Evolutionary conservation across 2,888 invertebrate genomes (phyloP), one percentile per base, ranked within the genome.

Genomic region (Dasysyrphus albostriatus): DNA sequence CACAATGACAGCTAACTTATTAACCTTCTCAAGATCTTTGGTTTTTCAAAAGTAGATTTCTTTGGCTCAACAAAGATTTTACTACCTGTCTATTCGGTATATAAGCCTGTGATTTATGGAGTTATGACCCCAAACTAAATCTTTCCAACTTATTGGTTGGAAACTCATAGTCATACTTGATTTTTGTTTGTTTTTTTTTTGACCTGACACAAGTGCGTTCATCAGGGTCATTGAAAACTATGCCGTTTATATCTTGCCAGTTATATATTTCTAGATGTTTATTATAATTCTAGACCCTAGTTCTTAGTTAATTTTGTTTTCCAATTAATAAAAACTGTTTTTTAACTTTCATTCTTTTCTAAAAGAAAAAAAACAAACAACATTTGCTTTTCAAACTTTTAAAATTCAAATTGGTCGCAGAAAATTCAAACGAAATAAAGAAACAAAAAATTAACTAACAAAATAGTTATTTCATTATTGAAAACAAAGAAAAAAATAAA

Each of bases 361-460:
- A 9, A 44, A n/a, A 39, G 8, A 24, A 24, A 24, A 24, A 24
- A 1, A 24, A 24, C 3, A 24, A 14, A 16, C n/a, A 24, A 34
- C n/a, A 9, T 34, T 39, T n/a, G 12, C 16, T 5, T 34, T 58
- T 19, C 7, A 8, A 37, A 58, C 58, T 58, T 29, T 63, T 10
- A n/a, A 29, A 44, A 32, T 65, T 76, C 61, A 44, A 58, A 76
- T 69, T 67, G 58, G 61, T 79, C 83, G 70, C 83, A 80, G 70
- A 72, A 76, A 76, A 73, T 72, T 80, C n/a, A 51, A 80, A 72
- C 61, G 56, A 83, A 61, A 51, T 63, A 59, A 54, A n/a, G 42
- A 24, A 42, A 24, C 6, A 3, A 65, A 44, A 44, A 3, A 24
- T 3, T 14, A 42, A 44, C 2, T n/a, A n/a, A n/a, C 44, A 49